Evolutionary conservation across 1,140 invertebrate genomes (phyloP).

Genomic region (Bombus soroeensis): DNA sequence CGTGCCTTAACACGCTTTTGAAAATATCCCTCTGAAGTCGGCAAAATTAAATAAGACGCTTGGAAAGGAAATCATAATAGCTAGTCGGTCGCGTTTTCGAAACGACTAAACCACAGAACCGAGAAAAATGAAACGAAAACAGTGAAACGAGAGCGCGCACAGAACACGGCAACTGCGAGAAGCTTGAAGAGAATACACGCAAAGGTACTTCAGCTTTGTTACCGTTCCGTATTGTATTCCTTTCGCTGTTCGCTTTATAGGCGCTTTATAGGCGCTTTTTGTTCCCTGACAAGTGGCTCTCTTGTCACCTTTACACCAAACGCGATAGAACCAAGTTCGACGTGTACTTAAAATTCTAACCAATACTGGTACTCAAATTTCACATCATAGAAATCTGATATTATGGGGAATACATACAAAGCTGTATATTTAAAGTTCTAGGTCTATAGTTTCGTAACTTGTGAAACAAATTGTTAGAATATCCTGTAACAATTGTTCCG

Average conservation of each 20-base stretch:
- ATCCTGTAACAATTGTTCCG: too few species aligned
- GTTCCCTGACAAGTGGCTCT: neutral
- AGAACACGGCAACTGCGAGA: neutral
- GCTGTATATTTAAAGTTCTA: too few species aligned
- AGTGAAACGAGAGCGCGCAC: neutral
- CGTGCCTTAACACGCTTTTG: neutral
- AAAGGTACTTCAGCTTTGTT: conserved; percentile 25
- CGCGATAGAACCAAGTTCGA: neutral
- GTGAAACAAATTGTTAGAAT: too few species aligned
- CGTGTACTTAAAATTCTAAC: neutral
- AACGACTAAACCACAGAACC: neutral
- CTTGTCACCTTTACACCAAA: neutral
- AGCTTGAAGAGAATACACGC: conserved; percentile 3
- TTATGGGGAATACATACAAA: too few species aligned
- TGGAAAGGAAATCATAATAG: neutral
- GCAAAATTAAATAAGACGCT: conserved; percentile 17
- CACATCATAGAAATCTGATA: too few species aligned
- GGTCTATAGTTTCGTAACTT: too few species aligned
- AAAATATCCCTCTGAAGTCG: too few species aligned
- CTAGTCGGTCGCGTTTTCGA: neutral
- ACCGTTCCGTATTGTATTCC: conserved; percentile 5
- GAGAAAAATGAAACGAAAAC: neutral
- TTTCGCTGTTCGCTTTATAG: conserved; percentile 19
- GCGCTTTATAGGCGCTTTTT: neutral
- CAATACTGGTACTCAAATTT: too few species aligned